Evolutionary conservation across 2,888 invertebrate species (phyloP), one percentile per base, ranked within the genome.

Genomic region (Neelides folsomi): DNA sequence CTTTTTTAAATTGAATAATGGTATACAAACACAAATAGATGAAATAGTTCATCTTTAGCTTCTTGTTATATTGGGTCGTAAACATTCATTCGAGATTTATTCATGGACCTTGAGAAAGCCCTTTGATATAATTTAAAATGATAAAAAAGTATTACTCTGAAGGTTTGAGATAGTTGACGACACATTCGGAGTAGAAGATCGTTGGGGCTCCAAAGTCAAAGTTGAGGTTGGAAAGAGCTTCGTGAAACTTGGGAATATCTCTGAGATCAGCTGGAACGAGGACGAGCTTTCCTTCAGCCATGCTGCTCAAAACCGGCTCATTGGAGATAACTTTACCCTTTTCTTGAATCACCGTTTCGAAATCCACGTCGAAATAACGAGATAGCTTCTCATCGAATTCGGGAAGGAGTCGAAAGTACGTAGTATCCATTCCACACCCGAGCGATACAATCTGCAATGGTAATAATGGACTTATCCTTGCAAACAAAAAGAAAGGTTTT

Each of bases 361-460:
- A 63, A 40, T 63, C 63, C 13, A 59, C 19, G 39, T 63, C 63
- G 46, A 52, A 59, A 51, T 56, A 63, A 38, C 41, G 51, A 2
- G 16, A 43, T 8, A 58, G 58, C 40, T 56, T 50, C 5, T 27
- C 37, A 34, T 57, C 58, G 18, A 58, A 52, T 37, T 60, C 58
- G 1, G 59, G 58, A 12, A 57, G 36, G 7, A 61, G 27, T n/a
- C 63, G 51, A 36, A 63, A 63, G 47, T 52, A 63, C 9, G 54
- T 55, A 10, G 58, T 55, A 41, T 63, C 63, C 63, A 63, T 62
- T 44, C 63, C 63, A 47, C 58, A 57, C 1, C 63, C 63, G 10
- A 63, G 27, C 2, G 58, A 56, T 12, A 63, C 60, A 38, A 62
- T 49, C 62, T 62, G 27, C 36, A 46, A 27, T 40, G 19, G 48